Base-by-base conservation (phyloP, 2,888 invertebrate genomes). In the Drosophila atroscutellata region DNA sequence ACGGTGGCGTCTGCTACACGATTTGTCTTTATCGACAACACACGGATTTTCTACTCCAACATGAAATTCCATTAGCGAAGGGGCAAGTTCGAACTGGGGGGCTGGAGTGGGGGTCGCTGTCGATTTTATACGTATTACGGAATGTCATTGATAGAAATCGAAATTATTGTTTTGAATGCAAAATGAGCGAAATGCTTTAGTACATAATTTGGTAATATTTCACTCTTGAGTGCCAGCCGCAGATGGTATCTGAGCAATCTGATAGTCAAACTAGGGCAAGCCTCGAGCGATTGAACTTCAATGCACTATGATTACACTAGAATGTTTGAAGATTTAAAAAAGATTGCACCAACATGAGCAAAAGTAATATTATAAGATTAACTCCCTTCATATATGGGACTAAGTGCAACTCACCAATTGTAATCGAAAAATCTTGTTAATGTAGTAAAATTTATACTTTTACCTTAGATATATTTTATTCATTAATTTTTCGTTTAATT, bases 141-240 rank as follows among this genome's bases (percentile, higher is more conserved):
- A 65, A 73, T 70, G 77, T 65, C 67, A 83, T 90, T 81, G 90
- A 85, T 90, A 77, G 72, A 85, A 82, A 88, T 88, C 86, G 76
- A 87, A 84, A 88, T 87, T 74, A 72, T 74, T 66, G 51, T 61
- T 69, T 67, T 30, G 42, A 57, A 45, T 60, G 47, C 47, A 49
- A 75, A 32, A 32, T 11, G 45, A 37, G 9, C 32, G 6, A 9
- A 54, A 69, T 61, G 26, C 50, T 24, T 45, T 28, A 52, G 26
- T 72, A 30, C 39, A 63, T 55, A 73, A 65, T 67, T 56, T 61
- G 34, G 42, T 60, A 24, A 66, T 39, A 47, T 39, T 56, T 30
- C 45, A 66, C 72, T 39, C 28, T 4, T 9, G 36, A 51, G 28
- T 34, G 54, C 36, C 36, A 18, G 28, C 34, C 13, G 8, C 30